These are phyloP conservation scores for Muscicapa striata DNA, from an alignment of 2,797 vertebrate genomes.

Conservation along the genomic window DNA sequence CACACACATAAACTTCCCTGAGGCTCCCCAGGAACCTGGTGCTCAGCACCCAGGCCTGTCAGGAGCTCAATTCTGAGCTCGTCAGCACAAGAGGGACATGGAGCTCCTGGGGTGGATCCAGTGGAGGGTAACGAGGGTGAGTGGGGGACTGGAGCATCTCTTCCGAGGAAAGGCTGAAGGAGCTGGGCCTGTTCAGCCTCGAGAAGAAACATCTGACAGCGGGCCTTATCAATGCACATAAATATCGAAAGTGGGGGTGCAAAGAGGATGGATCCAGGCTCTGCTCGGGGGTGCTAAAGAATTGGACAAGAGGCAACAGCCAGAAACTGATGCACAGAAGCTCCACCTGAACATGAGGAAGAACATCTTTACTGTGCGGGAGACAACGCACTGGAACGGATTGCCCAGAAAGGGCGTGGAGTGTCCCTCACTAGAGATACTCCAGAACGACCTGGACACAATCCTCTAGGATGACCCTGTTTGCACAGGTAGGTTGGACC, in stretches of 20 bases:
- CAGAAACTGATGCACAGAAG: background rate
- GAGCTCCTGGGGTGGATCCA: background rate
- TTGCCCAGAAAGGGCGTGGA: background rate
- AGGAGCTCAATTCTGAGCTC: fast-evolving
- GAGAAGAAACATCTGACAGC: background rate
- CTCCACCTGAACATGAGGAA: background rate
- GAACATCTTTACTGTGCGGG: background rate
- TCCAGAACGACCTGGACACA: background rate
- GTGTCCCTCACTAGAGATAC: background rate
- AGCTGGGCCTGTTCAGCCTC: background rate
- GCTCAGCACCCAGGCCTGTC: fast-evolving
- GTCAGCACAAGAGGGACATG: no score
- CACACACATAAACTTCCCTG: fast-evolving
- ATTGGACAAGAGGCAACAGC: fast-evolving
- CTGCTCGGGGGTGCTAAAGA: no score
- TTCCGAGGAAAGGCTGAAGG: background rate
- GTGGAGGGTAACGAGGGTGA: fast-evolving
- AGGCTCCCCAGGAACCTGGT: fast-evolving
- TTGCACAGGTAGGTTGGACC: background rate
- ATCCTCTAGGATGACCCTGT: background rate
- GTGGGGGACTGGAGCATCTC: background rate
- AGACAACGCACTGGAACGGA: background rate
- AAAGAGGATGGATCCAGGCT: background rate
- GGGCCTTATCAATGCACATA: background rate
- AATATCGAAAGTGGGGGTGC: fast-evolving